phyloP scores from a whole-genome alignment of 2,113 vertebrate species.

The Mionectes macconnelli region DNA sequence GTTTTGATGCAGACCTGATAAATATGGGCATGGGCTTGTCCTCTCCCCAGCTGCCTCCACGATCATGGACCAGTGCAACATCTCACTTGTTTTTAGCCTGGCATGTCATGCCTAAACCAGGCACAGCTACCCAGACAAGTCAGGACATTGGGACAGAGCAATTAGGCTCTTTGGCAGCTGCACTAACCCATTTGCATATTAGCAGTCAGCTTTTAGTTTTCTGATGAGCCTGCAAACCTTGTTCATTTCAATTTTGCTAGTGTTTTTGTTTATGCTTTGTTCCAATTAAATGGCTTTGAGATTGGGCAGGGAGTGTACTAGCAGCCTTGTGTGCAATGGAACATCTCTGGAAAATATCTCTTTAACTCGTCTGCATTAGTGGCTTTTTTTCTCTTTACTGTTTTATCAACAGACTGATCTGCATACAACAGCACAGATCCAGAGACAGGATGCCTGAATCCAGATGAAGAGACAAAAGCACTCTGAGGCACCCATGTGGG shows the following conservation, averaged over 20 bases:
- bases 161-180: constrained; percentile 16
- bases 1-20: background rate
- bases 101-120: background rate
- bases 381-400: background rate
- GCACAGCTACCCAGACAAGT: background rate
- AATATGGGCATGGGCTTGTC: background rate
- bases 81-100: background rate
- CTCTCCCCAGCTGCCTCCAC: background rate
- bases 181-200: background rate
- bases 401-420: background rate
- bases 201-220: constrained; percentile 1
- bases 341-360: background rate
- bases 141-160: background rate
- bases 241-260: background rate
- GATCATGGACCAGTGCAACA: background rate
- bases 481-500: background rate
- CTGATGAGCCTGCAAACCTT: constrained; percentile 36
- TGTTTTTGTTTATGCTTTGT: constrained; percentile 33
- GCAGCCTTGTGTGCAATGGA: background rate
- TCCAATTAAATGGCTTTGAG: constrained; percentile 26
- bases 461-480: background rate
- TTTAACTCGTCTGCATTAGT: background rate
- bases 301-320: background rate
- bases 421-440: background rate
- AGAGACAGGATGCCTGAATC: background rate